Evolutionary conservation across 2,888 invertebrate species (phyloP).

Genomic region (Eupithecia insigniata): DNA sequence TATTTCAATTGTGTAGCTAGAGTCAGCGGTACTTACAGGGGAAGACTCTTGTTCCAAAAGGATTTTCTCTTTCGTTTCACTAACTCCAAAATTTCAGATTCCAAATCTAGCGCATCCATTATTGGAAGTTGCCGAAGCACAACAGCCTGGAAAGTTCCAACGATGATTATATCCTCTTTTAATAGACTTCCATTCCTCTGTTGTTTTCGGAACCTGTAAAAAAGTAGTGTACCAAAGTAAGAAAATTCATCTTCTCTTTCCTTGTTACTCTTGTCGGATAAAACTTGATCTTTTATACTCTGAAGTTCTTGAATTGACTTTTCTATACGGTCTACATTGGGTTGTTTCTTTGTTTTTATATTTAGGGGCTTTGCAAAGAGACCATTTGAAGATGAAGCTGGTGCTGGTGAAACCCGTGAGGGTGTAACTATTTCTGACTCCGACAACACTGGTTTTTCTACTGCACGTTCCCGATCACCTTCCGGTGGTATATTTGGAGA

Average conservation of each 20-base stretch:
- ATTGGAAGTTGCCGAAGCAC: conserved; percentile 5
- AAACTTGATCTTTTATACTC: conserved; percentile 6
- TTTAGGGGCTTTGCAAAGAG: conserved; percentile 1
- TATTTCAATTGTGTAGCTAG: not conserved
- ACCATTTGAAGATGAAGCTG: conserved; percentile 1
- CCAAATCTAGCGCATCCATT: conserved; percentile 7
- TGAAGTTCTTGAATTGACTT: conserved; percentile 1
- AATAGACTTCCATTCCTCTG: too few species aligned
- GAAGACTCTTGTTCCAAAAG: conserved; percentile 2
- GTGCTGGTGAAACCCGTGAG: conserved; percentile 11
- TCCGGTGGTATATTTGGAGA: conserved; percentile 13
- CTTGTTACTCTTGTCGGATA: conserved; percentile 7
- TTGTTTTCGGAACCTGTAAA: too few species aligned
- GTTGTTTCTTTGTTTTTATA: not conserved
- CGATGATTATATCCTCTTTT: too few species aligned
- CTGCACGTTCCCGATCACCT: conserved; percentile 12
- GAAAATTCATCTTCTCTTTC: conserved; percentile 4
- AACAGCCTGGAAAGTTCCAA: too few species aligned
- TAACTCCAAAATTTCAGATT: conserved; percentile 7
- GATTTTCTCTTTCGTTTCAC: conserved; percentile 6
- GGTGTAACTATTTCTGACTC: conserved; percentile 13
- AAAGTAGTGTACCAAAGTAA: conserved; percentile 7
- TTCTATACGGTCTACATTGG: not conserved
- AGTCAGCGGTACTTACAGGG: conserved; percentile 7
- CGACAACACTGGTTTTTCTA: conserved; percentile 11